Evolutionary conservation across 30 jellyfish, hydroid and myxozoan genomes (phyloP).

Genomic region (Catostylus mosaicus): DNA sequence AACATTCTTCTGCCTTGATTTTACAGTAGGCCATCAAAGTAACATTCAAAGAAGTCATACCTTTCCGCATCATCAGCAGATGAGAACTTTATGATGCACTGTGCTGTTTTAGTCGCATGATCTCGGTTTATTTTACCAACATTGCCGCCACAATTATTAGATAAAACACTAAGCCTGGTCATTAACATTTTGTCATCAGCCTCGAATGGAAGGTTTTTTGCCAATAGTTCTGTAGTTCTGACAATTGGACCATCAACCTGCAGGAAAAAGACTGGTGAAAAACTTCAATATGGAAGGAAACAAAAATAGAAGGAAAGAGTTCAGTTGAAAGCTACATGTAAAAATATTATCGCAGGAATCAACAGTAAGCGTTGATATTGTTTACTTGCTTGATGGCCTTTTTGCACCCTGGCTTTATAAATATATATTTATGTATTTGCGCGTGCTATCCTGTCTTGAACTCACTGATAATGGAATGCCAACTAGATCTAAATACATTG

Average conservation of each 20-base stretch:
- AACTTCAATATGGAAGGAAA: not conserved
- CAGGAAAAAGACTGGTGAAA: not conserved
- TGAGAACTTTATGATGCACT: not conserved
- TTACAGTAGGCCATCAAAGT: too few species aligned
- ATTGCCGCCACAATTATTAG: conserved; percentile 83
- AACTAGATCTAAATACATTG: too few species aligned
- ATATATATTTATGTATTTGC: too few species aligned
- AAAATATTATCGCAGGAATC: not conserved
- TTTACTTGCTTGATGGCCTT: not conserved
- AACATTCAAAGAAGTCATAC: too few species aligned
- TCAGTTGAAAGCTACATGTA: not conserved
- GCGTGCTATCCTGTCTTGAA: too few species aligned
- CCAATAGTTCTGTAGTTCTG: conserved; percentile 10
- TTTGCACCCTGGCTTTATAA: not conserved
- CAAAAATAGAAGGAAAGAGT: not conserved
- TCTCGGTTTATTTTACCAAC: not conserved
- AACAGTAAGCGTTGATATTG: not conserved
- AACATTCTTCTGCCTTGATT: too few species aligned
- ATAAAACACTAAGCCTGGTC: conserved; percentile 36
- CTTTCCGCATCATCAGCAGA: not conserved
- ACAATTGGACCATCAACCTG: not conserved
- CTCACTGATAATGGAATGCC: too few species aligned
- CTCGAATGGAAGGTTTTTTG: conserved; percentile 62
- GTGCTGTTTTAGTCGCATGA: not conserved
- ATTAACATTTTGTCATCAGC: not conserved